phyloP scores from a whole-genome alignment of 2,797 vertebrate genomes.

The Tenualosa ilisha region DNA sequence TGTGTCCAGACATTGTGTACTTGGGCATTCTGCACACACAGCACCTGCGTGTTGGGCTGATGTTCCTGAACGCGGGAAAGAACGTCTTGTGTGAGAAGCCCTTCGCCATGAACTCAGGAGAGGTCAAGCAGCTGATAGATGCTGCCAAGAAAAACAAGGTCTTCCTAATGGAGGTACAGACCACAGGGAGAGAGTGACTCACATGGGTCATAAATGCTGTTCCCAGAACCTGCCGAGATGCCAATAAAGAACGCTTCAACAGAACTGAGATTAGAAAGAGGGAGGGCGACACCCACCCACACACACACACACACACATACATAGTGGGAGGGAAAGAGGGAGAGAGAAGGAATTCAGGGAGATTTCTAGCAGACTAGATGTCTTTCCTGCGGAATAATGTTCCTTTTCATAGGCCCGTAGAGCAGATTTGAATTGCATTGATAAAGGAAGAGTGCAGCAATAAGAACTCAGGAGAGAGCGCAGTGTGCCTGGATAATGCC shows the following conservation, averaged over 20 bases:
- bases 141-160: constrained; percentile 71
- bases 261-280: no score
- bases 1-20: constrained; percentile 79
- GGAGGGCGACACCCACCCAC: no score
- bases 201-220: not conserved
- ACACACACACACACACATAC: not conserved
- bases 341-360: no score
- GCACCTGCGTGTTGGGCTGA: constrained; percentile 70
- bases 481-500: not conserved
- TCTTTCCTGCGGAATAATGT: not conserved
- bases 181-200: not conserved
- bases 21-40: constrained; percentile 80
- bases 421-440: not conserved
- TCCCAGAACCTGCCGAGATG: not conserved
- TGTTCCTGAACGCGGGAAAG: constrained; percentile 80
- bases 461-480: not conserved
- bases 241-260: no score
- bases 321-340: not conserved
- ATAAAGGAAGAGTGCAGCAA: not conserved
- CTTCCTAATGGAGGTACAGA: constrained; percentile 89
- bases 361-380: not conserved
- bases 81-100: constrained; percentile 88
- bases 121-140: constrained; percentile 75
- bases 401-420: not conserved
- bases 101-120: constrained; percentile 78